Percentiles rank a stretch among this genome's conserved stretches.
These are phyloP conservation scores for Eupsittula cactorum DNA, from an alignment of 2,113 vertebrate species.

Conservation along the genomic window DNA sequence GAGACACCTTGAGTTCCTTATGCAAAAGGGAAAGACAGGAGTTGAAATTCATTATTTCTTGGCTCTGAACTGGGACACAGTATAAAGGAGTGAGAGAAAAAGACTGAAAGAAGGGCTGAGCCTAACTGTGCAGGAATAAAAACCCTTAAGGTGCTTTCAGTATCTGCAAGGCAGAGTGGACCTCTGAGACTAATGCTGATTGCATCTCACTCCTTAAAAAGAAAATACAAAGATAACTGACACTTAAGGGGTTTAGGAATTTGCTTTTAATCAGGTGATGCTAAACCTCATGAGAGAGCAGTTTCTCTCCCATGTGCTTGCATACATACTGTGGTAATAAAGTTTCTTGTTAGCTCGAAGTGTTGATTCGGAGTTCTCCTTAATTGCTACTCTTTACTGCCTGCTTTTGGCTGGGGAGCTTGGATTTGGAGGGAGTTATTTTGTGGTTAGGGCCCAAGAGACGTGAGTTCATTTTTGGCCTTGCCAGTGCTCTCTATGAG, in stretches of 20 bases:
- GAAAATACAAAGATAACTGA: neutral
- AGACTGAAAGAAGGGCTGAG: neutral
- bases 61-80: neutral
- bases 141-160: neutral
- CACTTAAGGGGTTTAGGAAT: neutral
- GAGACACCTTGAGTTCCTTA: neutral
- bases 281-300: neutral
- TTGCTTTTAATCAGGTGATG: constrained; percentile 29
- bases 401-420: constrained; percentile 23
- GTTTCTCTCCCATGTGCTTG: constrained; percentile 2
- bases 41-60: neutral
- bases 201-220: neutral
- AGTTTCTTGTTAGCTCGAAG: constrained; percentile 31
- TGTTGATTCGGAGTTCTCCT: constrained; percentile 55
- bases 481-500: constrained; percentile 11
- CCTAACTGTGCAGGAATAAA: neutral
- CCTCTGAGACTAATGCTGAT: neutral
- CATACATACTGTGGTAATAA: constrained; percentile 52
- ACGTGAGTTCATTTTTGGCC: constrained; percentile 44
- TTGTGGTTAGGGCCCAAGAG: constrained; percentile 39
- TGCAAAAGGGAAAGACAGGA: neutral
- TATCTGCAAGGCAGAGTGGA: neutral
- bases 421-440: constrained; percentile 19
- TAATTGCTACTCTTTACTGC: constrained; percentile 50
- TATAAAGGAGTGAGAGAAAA: neutral